Base-by-base conservation (phyloP, 1,140 invertebrate species). In the Drosophila willistoni region DNA sequence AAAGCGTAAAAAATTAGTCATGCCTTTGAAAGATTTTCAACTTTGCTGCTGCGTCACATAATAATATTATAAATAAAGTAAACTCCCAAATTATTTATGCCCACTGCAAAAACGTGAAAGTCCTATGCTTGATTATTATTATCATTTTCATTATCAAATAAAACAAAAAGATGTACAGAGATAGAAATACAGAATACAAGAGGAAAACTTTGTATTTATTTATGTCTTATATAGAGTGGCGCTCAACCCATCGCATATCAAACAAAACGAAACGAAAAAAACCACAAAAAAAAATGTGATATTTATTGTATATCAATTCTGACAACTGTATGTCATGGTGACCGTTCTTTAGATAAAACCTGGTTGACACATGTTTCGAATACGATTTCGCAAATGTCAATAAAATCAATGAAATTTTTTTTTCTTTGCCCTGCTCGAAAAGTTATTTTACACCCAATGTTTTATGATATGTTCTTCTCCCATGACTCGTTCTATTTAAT, bases 101-200 rank as follows among this genome's bases (percentile, higher is more conserved):
- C 42, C 42, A 80, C 84, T 84, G 84, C 83, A 83, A 73, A 89
- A 89, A 81, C 82, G 71, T 87, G 79, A 73, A 66, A 42, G 63
- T 42, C 41, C 67, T 33, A 22, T 66, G 19, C 6, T 42, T 68
- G 51, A 42, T 56, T 56, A 66, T 81, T 77, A 90, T 81, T 71
- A 73, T 90, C 77, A 64, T 64, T 70, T 64, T 33, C 42, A 61
- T 56, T 44, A n/a, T 63, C 42, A 71, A 54, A 70, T 47, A 68
- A 51, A 76, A n/a, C 63, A n/a, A 17, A 9, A 33, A 69, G 39
- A 69, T 51, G 17, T 22, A 4, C 9, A 22, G 2, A 51, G 44
- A 51, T 51, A 51, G 17, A 51, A 51, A 51, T 19, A 22, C 44
- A 51, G 29, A 29, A 29, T 17, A 19, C 19, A 51, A 12, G 44